Percentiles rank a stretch among this genome's conserved stretches.
phyloP scores from a whole-genome alignment of 2,888 invertebrate genomes.

The Lepidochrysops patricia region DNA sequence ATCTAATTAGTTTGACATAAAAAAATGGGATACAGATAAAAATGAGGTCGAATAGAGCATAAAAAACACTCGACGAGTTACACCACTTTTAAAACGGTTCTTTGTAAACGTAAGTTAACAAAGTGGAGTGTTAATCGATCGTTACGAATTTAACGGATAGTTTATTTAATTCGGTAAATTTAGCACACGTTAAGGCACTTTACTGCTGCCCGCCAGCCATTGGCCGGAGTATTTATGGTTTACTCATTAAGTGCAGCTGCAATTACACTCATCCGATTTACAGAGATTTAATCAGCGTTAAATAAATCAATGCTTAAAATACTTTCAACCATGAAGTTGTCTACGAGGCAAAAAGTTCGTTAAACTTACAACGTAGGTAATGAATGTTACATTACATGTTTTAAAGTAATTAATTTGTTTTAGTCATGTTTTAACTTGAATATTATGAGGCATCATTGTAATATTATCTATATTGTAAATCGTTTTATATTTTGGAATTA shows the following conservation, averaged over 20 bases:
- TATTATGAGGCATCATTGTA: no score
- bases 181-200: conserved; percentile 12
- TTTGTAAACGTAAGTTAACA: background rate
- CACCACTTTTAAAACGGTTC: background rate
- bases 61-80: background rate
- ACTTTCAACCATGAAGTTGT: no score
- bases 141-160: conserved; percentile 2
- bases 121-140: background rate
- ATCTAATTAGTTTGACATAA: background rate
- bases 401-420: no score
- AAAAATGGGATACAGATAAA: background rate
- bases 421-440: no score
- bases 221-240: conserved; percentile 7
- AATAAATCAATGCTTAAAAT: background rate
- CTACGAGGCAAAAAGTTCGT: no score
- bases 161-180: conserved; percentile 12
- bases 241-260: conserved; percentile 5
- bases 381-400: no score
- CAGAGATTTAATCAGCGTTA: background rate
- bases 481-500: no score
- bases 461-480: no score
- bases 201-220: conserved; percentile 10
- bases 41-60: background rate
- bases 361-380: no score
- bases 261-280: conserved; percentile 1